These are phyloP conservation scores for Chelonus formosanus DNA, from an alignment of 2,888 invertebrate species.

Conservation along the genomic window DNA sequence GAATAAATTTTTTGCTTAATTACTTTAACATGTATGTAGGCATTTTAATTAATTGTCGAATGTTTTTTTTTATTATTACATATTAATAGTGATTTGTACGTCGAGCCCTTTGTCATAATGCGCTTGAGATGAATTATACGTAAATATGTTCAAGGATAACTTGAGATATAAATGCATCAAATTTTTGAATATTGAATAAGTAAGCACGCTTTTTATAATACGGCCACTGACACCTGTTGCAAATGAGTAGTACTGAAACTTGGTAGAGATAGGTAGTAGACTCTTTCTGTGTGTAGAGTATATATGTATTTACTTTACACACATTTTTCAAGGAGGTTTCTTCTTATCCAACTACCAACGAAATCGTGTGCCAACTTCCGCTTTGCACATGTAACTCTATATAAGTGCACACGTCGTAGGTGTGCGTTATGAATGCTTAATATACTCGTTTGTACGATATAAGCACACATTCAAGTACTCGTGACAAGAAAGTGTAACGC, in stretches of 20 bases:
- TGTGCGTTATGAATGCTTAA: conserved; percentile 34
- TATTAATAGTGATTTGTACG: no score
- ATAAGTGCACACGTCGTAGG: conserved; percentile 23
- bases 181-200: conserved; percentile 30
- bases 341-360: conserved; percentile 28
- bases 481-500: conserved; percentile 39
- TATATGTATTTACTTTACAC: no score
- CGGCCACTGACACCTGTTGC: conserved; percentile 40
- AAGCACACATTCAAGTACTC: conserved; percentile 37
- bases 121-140: conserved; percentile 16
- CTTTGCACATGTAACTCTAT: conserved; percentile 10
- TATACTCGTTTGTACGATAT: conserved; percentile 35
- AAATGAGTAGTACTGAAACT: conserved; percentile 22
- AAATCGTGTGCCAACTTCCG: conserved; percentile 22
- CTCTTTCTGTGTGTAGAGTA: no score
- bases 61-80: conserved; percentile 2
- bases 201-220: conserved; percentile 16
- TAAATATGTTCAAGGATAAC: conserved; percentile 23
- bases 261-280: neutral
- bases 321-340: conserved; percentile 7
- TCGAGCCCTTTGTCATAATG: neutral
- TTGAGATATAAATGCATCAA: conserved; percentile 13
- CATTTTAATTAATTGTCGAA: no score
- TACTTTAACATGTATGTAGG: no score
- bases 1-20: no score